phyloP scores from a whole-genome alignment of 2,888 invertebrate species.

The Brenthis hecate region DNA sequence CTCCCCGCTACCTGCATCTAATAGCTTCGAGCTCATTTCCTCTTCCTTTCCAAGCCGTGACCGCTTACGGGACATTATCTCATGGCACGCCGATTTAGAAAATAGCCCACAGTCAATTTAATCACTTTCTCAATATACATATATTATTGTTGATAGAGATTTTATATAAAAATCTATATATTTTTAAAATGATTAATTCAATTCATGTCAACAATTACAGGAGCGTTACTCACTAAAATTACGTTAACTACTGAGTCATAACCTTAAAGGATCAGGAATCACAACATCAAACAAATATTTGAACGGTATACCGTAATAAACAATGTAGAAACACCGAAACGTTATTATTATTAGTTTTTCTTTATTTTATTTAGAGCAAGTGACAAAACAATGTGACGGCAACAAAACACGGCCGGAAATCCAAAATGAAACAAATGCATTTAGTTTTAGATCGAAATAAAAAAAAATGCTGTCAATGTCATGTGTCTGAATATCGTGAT shows the following conservation, averaged over 20 bases:
- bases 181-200: no score
- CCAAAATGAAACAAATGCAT: constrained; percentile 13
- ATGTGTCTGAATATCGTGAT: neutral
- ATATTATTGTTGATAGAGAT: constrained; percentile 1
- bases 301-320: neutral
- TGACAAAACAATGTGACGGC: constrained; percentile 24
- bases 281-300: neutral
- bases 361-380: constrained; percentile 4
- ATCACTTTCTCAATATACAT: neutral
- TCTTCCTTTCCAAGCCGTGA: constrained; percentile 56
- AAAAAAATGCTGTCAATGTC: constrained; percentile 22
- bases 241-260: constrained; percentile 9
- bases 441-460: constrained; percentile 18
- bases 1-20: constrained; percentile 55
- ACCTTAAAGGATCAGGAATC: neutral
- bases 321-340: constrained; percentile 2
- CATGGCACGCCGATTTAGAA: constrained; percentile 52
- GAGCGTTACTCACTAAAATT: neutral
- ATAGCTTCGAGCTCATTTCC: constrained; percentile 65
- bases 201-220: no score
- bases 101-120: constrained; percentile 10
- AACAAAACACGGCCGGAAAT: constrained; percentile 29
- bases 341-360: neutral
- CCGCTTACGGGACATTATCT: constrained; percentile 76
- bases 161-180: neutral